Evolutionary conservation across 92 coral and sea anemone species (phyloP), one percentile per base, ranked within the genome.

Genomic region (Porites rus): DNA sequence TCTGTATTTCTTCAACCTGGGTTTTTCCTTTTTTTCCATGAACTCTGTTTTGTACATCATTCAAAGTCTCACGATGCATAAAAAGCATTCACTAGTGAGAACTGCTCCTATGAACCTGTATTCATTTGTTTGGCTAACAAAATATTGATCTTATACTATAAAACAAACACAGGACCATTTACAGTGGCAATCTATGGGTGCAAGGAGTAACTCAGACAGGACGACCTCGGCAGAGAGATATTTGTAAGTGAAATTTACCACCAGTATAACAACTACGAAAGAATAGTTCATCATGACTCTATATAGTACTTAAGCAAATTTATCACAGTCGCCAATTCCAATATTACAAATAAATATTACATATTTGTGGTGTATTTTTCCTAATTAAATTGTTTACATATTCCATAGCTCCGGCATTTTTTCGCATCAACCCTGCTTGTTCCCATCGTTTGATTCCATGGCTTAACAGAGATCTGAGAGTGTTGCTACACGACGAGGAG

Each of bases 401-500:
- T 51, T 14, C 61, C 24, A 16, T 22, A 97, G 99, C 97, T 1
- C 92, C 97, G 51, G 92, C 84, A 24, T 97, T 97, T 85, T 95
- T 86, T 74, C 98, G 92, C 31, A 56, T 84, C 25, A 95, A 97
- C 88, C 97, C 98, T 73, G 99, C 98, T 16, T 97, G 99, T 62
- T 86, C 92, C 4, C 99, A 97, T 80, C 99, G 99, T 71, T 93
- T 97, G 77, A 93, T 97, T 76, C 97, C 98, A 4, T 97, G 99
- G 99, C 90, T 97, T 21, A 85, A 92, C 38, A 94, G 99, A 70
- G 99, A 97, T 80, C 65, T 97, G 65, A 87, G 88, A 38, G 93
- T 92, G 51, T 79, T 97, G 72, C 68, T 97, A 70, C 85, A 81
- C 66, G 95, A 97, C 12, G 90, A 90, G 0, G 89, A 92, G 24